Evolutionary conservation across 1,140 invertebrate genomes (phyloP).

Genomic region (Mactra quadrangularis): DNA sequence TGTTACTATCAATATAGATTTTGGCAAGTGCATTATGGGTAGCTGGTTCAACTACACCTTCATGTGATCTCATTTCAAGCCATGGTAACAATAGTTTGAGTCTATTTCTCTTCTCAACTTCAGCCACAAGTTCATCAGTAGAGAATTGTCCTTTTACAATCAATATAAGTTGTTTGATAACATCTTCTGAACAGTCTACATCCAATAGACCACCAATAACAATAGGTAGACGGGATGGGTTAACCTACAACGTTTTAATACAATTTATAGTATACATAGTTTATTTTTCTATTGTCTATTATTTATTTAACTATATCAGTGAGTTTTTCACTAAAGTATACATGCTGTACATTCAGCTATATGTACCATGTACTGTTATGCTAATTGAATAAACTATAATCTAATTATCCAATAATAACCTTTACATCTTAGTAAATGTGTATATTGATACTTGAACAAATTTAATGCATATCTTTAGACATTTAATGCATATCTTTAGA

Average conservation of each 20-base stretch:
- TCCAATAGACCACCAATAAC: conserved; percentile 98
- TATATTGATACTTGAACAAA: too few species aligned
- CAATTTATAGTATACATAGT: too few species aligned
- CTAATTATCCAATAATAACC: too few species aligned
- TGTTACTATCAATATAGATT: conserved; percentile 99
- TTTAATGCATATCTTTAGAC: too few species aligned
- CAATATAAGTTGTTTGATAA: conserved; percentile 99
- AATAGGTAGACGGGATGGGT: conserved; percentile 98
- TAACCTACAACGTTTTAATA: conserved; percentile 92
- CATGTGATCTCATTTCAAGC: conserved; percentile 98
- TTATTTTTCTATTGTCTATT: too few species aligned
- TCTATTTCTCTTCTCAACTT: conserved; percentile 98
- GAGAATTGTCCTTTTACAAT: conserved; percentile 98
- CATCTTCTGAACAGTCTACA: conserved; percentile 99
- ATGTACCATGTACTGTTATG: too few species aligned
- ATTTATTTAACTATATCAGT: too few species aligned
- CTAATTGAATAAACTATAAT: too few species aligned
- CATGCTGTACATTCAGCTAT: too few species aligned
- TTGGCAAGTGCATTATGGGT: conserved; percentile 99
- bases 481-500: too few species aligned
- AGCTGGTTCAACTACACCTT: conserved; percentile 97
- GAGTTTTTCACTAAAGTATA: too few species aligned
- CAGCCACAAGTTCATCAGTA: conserved; percentile 99
- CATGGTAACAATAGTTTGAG: conserved; percentile 96
- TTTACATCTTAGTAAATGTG: too few species aligned